Evolutionary conservation across 2,113 vertebrate species (phyloP).

Genomic region (Rhinolophus sinicus): DNA sequence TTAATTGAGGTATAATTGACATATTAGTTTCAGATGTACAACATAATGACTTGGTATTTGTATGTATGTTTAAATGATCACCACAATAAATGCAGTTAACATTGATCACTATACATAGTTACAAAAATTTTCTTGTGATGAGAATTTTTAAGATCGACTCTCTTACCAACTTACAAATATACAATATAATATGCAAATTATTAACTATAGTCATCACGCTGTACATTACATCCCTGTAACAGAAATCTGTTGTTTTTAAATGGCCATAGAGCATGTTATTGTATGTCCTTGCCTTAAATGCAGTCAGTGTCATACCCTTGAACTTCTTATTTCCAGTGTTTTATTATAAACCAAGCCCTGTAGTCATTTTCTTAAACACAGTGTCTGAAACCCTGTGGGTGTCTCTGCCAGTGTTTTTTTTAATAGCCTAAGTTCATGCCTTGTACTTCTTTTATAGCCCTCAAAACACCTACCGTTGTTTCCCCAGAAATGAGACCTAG

Average conservation of each 20-base stretch:
- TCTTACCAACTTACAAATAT: not conserved
- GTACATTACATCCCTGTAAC: not conserved
- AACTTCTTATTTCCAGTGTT: not conserved
- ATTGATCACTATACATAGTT: not conserved
- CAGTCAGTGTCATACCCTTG: not conserved
- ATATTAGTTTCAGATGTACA: not conserved
- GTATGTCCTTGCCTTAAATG: not conserved
- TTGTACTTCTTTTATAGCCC: not conserved
- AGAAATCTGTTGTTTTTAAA: not conserved
- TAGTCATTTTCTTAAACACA: not conserved
- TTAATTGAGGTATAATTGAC: not conserved
- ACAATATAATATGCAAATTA: not conserved
- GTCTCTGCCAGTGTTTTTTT: not conserved
- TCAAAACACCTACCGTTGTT: not conserved
- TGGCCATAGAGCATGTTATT: not conserved
- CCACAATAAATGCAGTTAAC: not conserved
- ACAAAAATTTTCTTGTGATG: not conserved
- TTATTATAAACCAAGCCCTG: not conserved
- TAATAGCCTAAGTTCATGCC: not conserved
- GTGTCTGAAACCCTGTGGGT: not conserved
- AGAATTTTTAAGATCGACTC: not conserved
- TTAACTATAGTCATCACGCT: not conserved
- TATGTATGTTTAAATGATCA: not conserved
- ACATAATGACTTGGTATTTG: not conserved
- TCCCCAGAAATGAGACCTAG: no score